Percentiles rank a stretch among this genome's conserved stretches.
phyloP scores from a whole-genome alignment of 2,797 vertebrate genomes.

The Melopsittacus undulatus region DNA sequence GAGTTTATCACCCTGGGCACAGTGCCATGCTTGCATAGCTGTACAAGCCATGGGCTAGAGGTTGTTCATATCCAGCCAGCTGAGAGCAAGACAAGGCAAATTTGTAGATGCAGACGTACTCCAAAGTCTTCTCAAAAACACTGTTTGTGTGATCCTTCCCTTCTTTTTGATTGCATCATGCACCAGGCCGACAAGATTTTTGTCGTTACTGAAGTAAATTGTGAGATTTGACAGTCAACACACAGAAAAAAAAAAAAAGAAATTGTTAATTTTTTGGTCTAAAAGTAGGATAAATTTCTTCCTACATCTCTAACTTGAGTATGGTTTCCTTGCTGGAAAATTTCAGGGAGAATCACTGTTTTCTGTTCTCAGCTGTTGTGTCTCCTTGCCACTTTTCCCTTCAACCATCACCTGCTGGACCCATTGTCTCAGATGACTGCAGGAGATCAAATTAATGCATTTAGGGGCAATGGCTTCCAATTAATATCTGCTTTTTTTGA shows the following conservation, averaged over 20 bases:
- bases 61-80: background rate
- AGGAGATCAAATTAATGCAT: background rate
- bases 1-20: background rate
- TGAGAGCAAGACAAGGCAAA: background rate
- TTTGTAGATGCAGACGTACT: background rate
- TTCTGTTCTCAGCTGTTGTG: background rate
- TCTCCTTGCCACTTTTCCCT: background rate
- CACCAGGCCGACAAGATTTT: background rate
- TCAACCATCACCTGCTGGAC: background rate
- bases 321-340: background rate
- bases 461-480: background rate
- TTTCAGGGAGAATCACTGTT: background rate
- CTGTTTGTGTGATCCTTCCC: background rate
- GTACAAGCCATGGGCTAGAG: background rate
- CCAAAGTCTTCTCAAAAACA: background rate
- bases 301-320: background rate
- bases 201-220: background rate
- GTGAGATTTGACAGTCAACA: background rate
- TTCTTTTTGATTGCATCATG: background rate
- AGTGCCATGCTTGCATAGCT: background rate
- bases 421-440: background rate
- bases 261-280: background rate
- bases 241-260: accelerated
- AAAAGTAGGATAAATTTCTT: background rate
- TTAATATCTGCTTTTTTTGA: background rate